These are phyloP conservation scores for Mythimna impura DNA, from an alignment of 2,888 invertebrate genomes.

Conservation along the genomic window DNA sequence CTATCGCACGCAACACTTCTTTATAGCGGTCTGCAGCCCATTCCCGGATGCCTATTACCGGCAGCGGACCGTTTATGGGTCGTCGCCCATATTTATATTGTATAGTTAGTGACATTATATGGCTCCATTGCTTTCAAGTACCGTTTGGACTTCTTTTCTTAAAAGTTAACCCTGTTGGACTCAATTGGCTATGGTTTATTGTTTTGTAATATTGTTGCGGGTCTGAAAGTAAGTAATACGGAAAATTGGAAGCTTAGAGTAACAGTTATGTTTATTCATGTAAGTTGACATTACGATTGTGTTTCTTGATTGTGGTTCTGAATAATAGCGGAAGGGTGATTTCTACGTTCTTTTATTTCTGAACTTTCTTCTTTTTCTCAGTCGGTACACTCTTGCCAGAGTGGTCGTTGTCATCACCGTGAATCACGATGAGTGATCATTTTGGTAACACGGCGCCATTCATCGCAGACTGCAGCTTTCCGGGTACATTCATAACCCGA, in stretches of 20 bases:
- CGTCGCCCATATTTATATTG: slow-evolving; percentile 54
- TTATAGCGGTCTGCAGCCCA: slow-evolving; percentile 50
- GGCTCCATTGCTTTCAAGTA: slow-evolving; percentile 38
- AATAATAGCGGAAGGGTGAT: no score
- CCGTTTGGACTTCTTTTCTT: slow-evolving; percentile 37
- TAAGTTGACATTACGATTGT: no score
- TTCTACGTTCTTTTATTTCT: no score
- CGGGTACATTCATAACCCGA: no score
- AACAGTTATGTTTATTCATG: background rate
- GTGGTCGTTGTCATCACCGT: no score
- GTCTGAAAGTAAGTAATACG: background rate
- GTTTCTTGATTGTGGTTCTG: no score
- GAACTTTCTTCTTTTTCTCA: no score
- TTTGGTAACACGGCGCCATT: no score
- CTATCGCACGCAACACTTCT: slow-evolving; percentile 52
- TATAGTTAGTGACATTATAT: slow-evolving; percentile 56
- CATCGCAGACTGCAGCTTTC: no score
- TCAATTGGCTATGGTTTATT: slow-evolving; percentile 38
- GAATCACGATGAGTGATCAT: no score
- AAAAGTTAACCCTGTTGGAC: slow-evolving; percentile 41
- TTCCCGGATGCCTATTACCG: slow-evolving; percentile 45
- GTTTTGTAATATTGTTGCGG: slow-evolving; percentile 3
- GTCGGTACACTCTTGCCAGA: no score
- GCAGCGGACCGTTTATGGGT: slow-evolving; percentile 46
- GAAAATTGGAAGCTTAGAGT: background rate